These are phyloP conservation scores for Macroramphosus scolopax DNA, from an alignment of 2,797 vertebrate species.

Conservation along the genomic window DNA sequence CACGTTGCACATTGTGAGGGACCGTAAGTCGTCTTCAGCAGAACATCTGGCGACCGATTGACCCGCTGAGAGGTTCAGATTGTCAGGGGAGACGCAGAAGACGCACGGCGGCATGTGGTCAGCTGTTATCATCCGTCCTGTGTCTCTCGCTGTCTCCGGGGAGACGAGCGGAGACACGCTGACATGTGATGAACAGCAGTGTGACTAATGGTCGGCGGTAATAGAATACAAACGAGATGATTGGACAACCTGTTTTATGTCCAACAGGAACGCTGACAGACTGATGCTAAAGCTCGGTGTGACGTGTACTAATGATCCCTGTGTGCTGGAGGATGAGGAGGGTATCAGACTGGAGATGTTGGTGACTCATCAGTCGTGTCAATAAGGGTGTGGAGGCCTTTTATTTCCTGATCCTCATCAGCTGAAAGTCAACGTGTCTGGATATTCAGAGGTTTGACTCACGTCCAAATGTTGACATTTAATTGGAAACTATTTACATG, in stretches of 20 bases:
- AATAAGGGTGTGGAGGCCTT: too few species aligned
- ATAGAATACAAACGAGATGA: conserved; percentile 60
- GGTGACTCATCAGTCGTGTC: too few species aligned
- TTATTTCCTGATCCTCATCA: too few species aligned
- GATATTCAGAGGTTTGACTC: too few species aligned
- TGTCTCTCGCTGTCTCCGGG: conserved; percentile 43
- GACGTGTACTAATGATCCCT: conserved; percentile 28
- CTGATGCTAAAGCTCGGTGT: conserved; percentile 22
- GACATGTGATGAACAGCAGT: conserved; percentile 62
- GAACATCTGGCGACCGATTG: conserved; percentile 57
- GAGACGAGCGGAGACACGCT: conserved; percentile 44
- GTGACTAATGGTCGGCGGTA: conserved; percentile 53
- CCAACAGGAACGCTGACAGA: conserved; percentile 13
- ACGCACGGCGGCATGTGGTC: conserved; percentile 43
- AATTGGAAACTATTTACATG: too few species aligned
- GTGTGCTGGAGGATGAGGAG: conserved; percentile 7
- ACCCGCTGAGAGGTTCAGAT: conserved; percentile 42
- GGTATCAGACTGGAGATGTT: too few species aligned
- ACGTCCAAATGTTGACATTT: too few species aligned
- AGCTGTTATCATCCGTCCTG: conserved; percentile 36
- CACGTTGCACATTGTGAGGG: conserved; percentile 16
- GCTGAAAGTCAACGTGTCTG: too few species aligned
- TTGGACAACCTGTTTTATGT: conserved; percentile 42
- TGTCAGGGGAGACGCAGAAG: conserved; percentile 36
- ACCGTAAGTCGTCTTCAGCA: conserved; percentile 44